phyloP scores from a whole-genome alignment of 1,140 invertebrate species.

The Drosophila burlai region DNA sequence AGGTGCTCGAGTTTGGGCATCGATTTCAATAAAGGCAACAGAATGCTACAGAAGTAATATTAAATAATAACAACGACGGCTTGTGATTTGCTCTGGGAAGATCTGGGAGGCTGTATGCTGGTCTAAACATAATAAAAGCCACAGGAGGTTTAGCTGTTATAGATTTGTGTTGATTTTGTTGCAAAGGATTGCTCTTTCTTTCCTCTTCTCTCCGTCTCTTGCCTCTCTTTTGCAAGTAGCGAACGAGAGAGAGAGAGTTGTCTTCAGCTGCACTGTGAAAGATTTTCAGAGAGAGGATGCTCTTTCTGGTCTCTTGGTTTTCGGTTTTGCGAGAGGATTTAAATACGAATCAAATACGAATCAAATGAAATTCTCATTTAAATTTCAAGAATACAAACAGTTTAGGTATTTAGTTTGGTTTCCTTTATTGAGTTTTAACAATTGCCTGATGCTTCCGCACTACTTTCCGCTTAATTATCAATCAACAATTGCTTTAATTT shows the following conservation, averaged over 20 bases:
- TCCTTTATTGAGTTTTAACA: constrained; percentile 80
- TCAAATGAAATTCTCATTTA: background rate
- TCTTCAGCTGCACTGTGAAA: no score
- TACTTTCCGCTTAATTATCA: constrained; percentile 71
- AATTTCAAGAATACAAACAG: background rate
- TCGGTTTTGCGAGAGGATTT: no score
- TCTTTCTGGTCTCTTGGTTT: no score
- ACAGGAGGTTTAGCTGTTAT: no score
- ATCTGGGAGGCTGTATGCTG: background rate
- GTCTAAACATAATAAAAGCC: no score
- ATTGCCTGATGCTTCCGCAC: constrained; percentile 66
- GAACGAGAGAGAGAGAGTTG: no score
- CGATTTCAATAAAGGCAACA: constrained; percentile 37
- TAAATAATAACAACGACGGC: background rate
- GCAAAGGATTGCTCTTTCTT: no score
- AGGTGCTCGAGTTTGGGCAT: constrained; percentile 4
- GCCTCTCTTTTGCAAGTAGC: no score
- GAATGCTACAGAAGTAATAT: constrained; percentile 6
- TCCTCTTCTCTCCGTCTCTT: no score
- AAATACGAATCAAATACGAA: background rate
- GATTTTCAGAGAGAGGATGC: no score
- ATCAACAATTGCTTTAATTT: constrained; percentile 70
- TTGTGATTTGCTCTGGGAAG: background rate
- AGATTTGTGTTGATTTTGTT: no score
- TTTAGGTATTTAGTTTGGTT: constrained; percentile 29